Evolutionary conservation across 1,140 invertebrate species (phyloP).

Genomic region (Heliconius eleuchia): DNA sequence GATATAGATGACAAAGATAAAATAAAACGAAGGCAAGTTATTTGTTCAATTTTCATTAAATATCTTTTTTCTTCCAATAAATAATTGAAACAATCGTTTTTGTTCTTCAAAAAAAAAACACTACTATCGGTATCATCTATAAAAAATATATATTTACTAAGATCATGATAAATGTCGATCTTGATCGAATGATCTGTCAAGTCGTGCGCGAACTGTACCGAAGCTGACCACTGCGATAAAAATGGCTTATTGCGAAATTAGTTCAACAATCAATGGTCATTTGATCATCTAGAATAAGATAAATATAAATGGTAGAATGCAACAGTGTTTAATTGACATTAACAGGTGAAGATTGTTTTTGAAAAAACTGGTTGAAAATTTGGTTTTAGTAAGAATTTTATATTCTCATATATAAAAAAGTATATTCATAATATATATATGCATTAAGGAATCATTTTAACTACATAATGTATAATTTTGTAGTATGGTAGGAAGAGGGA

Average conservation of each 20-base stretch:
- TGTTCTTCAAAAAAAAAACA: neutral
- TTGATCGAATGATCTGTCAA: slow-evolving; percentile 30
- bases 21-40: no score
- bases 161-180: slow-evolving; percentile 14
- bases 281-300: slow-evolving; percentile 3
- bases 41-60: neutral
- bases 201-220: slow-evolving; percentile 30
- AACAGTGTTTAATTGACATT: neutral
- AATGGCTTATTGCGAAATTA: slow-evolving; percentile 37
- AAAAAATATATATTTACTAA: neutral
- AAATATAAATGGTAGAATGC: neutral
- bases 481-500: no score
- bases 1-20: no score
- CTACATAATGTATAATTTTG: no score
- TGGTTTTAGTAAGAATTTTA: neutral
- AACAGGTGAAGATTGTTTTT: neutral
- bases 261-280: slow-evolving; percentile 15
- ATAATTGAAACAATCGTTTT: neutral
- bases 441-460: no score
- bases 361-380: neutral
- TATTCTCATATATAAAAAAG: no score
- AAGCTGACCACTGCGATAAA: slow-evolving; percentile 37
- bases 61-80: neutral
- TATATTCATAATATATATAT: no score
- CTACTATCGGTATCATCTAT: neutral